Conservation (phyloP, 1,140 invertebrate genomes). For the Megalonaias nervosa region DNA sequence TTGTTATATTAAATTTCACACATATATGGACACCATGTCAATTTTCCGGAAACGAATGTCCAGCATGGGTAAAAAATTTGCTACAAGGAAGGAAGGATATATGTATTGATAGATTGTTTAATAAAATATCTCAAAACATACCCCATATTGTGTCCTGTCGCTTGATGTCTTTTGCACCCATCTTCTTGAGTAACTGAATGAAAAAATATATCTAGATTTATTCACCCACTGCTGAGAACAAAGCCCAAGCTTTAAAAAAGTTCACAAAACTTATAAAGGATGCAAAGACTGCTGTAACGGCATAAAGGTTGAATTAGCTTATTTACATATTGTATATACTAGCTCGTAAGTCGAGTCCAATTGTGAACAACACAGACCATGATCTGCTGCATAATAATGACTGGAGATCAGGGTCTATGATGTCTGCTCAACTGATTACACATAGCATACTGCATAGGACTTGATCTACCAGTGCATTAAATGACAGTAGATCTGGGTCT, state of each 20-base stretch:
- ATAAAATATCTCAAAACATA: constrained; percentile 42
- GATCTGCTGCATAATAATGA: not conserved
- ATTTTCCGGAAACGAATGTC: too few relatives aligned
- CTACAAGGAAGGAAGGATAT: too few relatives aligned
- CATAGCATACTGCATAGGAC: too few relatives aligned
- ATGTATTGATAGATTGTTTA: not conserved
- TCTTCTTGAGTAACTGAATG: constrained; percentile 79
- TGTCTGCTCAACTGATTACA: too few relatives aligned
- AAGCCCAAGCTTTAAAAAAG: not conserved
- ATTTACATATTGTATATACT: not conserved
- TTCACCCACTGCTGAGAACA: not conserved
- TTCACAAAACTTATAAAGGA: not conserved
- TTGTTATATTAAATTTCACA: too few relatives aligned
- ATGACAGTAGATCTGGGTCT: not conserved
- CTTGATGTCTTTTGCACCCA: constrained; percentile 90
- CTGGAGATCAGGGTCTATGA: too few relatives aligned
- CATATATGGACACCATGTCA: too few relatives aligned
- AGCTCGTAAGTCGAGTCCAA: too few relatives aligned
- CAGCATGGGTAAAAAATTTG: too few relatives aligned
- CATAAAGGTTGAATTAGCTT: too few relatives aligned
- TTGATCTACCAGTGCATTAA: too few relatives aligned
- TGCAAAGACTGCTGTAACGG: not conserved
- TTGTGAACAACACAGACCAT: too few relatives aligned
- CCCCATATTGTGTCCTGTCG: constrained; percentile 91
- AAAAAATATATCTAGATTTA: constrained; percentile 29